A percentile compares a stretch with the other conserved stretches of the same genome.
Conservation (phyloP, 2,888 invertebrate species). For the Troides helena region DNA sequence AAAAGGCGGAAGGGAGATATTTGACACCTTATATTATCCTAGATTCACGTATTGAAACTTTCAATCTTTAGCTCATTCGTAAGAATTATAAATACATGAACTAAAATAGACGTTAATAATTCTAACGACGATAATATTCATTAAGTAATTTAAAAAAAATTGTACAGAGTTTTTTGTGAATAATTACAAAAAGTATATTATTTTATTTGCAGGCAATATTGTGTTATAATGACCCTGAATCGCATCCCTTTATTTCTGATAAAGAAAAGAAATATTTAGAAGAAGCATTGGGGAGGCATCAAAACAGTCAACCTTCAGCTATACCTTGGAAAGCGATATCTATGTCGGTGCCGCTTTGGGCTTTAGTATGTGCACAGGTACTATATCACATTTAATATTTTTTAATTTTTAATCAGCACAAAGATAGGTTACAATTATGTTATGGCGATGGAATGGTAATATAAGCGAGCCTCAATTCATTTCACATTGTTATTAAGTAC, state of each 20-base stretch:
- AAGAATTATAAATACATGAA: too few relatives aligned
- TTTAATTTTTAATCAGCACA: neutral
- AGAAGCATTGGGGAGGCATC: constrained; percentile 81
- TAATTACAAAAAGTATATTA: neutral
- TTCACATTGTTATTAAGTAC: constrained; percentile 1
- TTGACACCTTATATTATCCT: too few relatives aligned
- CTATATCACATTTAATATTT: neutral
- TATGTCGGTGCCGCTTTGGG: constrained; percentile 85
- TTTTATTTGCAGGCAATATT: constrained; percentile 72
- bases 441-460: too few relatives aligned
- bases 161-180: too few relatives aligned
- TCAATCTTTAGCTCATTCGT: too few relatives aligned
- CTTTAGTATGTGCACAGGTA: constrained; percentile 86
- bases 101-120: too few relatives aligned
- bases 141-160: too few relatives aligned
- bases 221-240: constrained; percentile 84
- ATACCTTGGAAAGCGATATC: constrained; percentile 87
- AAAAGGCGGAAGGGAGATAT: too few relatives aligned
- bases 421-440: too few relatives aligned
- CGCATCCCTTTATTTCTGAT: constrained; percentile 87
- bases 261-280: constrained; percentile 84
- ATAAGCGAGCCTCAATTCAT: neutral
- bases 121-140: too few relatives aligned
- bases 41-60: too few relatives aligned
- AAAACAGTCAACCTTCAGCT: constrained; percentile 76